Conservation (phyloP, 1,140 invertebrate genomes). For the Lordiphosa stackelbergi region DNA sequence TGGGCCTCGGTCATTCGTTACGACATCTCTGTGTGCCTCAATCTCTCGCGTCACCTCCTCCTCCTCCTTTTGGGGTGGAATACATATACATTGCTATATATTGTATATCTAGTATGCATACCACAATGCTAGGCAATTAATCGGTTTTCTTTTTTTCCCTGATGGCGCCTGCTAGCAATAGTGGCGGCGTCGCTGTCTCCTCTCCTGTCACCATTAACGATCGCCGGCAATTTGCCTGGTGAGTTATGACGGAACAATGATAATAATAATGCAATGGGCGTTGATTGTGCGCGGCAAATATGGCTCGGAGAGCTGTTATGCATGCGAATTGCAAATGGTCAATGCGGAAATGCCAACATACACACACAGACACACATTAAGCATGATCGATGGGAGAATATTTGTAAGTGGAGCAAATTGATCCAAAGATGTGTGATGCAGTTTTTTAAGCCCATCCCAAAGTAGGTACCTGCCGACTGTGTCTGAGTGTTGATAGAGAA, state of each 20-base stretch:
- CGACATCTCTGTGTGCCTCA: conserved; percentile 22
- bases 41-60: not conserved
- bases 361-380: too few species aligned
- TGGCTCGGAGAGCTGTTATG: conserved; percentile 22
- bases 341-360: conserved; percentile 32
- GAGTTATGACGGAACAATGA: conserved; percentile 48
- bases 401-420: too few species aligned
- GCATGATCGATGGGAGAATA: too few species aligned
- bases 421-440: too few species aligned
- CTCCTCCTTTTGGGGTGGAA: conserved; percentile 7
- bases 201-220: conserved; percentile 37
- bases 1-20: conserved; percentile 55
- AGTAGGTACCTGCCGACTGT: too few species aligned
- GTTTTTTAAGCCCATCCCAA: not conserved
- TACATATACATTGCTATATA: not conserved
- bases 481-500: too few species aligned
- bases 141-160: conserved; percentile 28
- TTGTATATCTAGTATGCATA: conserved; percentile 29
- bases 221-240: conserved; percentile 29
- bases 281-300: conserved; percentile 22
- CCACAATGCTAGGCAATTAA: conserved; percentile 51
- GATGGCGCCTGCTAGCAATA: conserved; percentile 26
- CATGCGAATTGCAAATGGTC: conserved; percentile 22
- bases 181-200: conserved; percentile 6
- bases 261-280: conserved; percentile 45